phyloP scores from a whole-genome alignment of 2,888 invertebrate species.

The Oxystoma pomonae region DNA sequence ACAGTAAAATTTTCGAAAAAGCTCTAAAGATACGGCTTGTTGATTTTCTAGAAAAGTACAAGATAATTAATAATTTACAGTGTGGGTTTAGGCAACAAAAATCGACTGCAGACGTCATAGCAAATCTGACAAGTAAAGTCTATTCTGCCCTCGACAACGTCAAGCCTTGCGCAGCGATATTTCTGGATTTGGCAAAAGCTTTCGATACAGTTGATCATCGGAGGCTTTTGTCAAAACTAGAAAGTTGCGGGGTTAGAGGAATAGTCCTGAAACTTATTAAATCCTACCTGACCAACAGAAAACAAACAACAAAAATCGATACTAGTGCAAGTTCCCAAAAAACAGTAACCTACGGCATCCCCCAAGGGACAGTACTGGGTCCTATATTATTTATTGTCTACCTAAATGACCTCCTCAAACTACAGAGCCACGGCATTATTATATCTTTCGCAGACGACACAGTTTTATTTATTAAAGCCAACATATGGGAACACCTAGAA shows the following conservation, averaged over 20 bases:
- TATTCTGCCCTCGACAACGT: not conserved
- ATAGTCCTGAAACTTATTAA: not conserved
- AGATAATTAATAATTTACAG: not conserved
- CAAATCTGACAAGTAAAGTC: not conserved
- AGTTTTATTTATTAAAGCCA: too few species aligned
- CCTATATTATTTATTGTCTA: not conserved
- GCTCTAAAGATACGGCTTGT: not conserved
- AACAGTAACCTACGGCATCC: not conserved
- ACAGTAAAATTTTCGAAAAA: not conserved
- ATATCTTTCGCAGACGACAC: too few species aligned
- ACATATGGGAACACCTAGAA: too few species aligned
- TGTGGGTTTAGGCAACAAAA: not conserved
- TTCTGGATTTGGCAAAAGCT: not conserved
- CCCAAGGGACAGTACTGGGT: not conserved
- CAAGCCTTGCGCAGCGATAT: not conserved
- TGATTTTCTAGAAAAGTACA: not conserved
- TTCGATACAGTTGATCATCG: not conserved
- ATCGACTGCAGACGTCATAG: not conserved
- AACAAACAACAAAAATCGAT: not conserved
- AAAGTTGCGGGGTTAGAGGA: not conserved
- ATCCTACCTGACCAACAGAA: not conserved
- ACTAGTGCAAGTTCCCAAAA: not conserved
- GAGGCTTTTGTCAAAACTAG: not conserved
- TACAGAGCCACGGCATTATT: too few species aligned
- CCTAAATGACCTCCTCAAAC: too few species aligned